phyloP scores from a whole-genome alignment of 2,797 vertebrate genomes.

The Anomalospiza imberbis region DNA sequence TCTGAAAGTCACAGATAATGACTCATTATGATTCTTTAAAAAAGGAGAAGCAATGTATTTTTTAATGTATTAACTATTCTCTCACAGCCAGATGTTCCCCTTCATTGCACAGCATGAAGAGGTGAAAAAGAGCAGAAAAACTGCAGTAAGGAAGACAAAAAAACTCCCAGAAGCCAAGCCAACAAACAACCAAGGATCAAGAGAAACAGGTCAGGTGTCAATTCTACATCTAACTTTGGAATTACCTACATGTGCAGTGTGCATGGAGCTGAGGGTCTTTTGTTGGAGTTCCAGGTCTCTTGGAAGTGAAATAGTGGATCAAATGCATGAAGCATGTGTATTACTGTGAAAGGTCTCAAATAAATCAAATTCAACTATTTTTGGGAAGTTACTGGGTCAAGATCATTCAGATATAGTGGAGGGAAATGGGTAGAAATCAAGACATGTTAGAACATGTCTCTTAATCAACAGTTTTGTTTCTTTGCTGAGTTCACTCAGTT shows the following conservation, averaged over 20 bases:
- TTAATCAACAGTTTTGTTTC: background rate
- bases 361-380: background rate
- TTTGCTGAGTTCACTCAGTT: background rate
- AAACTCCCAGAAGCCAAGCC: background rate
- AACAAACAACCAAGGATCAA: background rate
- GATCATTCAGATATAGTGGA: background rate
- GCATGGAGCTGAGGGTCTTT: background rate
- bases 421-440: background rate
- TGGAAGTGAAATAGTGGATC: background rate
- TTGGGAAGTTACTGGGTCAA: background rate
- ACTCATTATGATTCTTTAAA: constrained; percentile 13
- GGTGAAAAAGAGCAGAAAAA: background rate
- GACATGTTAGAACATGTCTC: background rate
- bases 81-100: constrained; percentile 27
- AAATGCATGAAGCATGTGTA: background rate
- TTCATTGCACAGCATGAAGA: background rate
- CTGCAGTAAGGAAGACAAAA: background rate
- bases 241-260: background rate
- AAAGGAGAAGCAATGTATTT: constrained; percentile 30
- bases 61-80: background rate
- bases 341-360: background rate
- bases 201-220: background rate
- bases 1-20: constrained; percentile 34
- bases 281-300: background rate
- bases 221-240: background rate